Base-by-base conservation (phyloP, 2,888 invertebrate genomes). In the Mactromeris polynyma region DNA sequence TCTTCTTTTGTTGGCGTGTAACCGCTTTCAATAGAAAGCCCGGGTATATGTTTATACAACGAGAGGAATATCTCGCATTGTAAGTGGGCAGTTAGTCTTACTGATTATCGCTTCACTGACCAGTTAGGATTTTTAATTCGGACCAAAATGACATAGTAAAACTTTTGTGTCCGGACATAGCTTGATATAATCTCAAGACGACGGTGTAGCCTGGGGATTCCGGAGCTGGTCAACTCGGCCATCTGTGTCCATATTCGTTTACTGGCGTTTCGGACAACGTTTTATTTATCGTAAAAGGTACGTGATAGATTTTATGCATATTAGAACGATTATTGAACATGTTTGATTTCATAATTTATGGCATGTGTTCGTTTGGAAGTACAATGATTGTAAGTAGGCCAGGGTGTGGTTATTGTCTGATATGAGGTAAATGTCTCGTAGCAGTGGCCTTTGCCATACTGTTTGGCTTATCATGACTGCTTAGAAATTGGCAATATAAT, bases 101-200 rank as follows among this genome's bases (percentile, higher is more conserved):
- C 17, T 14, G 33, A 33, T 26, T 33, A 33, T 73, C 73, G 73
- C 73, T 73, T 73, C 73, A 73, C 36, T 73, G 73, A 36, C 73
- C 73, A 73, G 73, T 33, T 33, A 33, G 73, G 19, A 33, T 33
- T 33, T 73, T 11, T 17, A 1, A 33, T 36, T 36, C 73, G 73
- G 73, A 73, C 73, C n/a, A 73, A 73, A 73, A 73, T 73, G 73
- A 73, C 73, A 73, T 33, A 73, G 73, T 64, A 33, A 33, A 73
- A 73, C 3, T 19, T 3, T 0, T 11, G 73, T 73, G 73, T 73
- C 36, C 73, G 73, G 33, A 73, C 73, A 19, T 11, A 73, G 11
- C 33, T 73, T 73, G 73, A 73, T 73, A 73, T 19, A 19, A 73
- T 73, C 73, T 19, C 73, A 33, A 36, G 36, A 33, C 58, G 58